Percentiles rank a stretch among this genome's conserved stretches.
These are phyloP conservation scores for Gasteruption jaculator DNA, from an alignment of 2,888 invertebrate species.

Conservation along the genomic window DNA sequence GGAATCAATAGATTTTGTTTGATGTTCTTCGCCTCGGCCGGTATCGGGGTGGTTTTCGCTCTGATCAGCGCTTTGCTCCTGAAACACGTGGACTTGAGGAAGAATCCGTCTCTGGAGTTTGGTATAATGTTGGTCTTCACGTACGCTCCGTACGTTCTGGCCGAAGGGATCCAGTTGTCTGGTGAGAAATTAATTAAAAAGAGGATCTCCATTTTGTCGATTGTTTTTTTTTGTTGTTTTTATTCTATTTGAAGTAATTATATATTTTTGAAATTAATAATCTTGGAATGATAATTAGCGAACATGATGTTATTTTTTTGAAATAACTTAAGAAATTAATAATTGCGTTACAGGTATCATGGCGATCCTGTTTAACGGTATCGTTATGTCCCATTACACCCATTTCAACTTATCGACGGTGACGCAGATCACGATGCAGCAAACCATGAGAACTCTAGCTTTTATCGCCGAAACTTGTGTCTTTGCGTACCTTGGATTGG, in stretches of 20 bases:
- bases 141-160: slow-evolving; percentile 96
- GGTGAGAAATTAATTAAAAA: slow-evolving; percentile 63
- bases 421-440: slow-evolving; percentile 99
- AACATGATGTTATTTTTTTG: not conserved
- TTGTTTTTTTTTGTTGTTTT: not conserved
- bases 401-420: slow-evolving; percentile 97
- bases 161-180: slow-evolving; percentile 92
- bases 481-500: slow-evolving; percentile 94
- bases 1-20: slow-evolving; percentile 87
- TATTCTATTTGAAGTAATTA: slow-evolving; percentile 7
- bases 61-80: slow-evolving; percentile 86
- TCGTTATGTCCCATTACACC: slow-evolving; percentile 99
- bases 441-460: slow-evolving; percentile 94
- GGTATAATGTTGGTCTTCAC: slow-evolving; percentile 98
- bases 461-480: slow-evolving; percentile 99
- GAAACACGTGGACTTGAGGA: slow-evolving; percentile 93
- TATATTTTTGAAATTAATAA: slow-evolving; percentile 1
- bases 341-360: slow-evolving; percentile 77
- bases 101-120: slow-evolving; percentile 97
- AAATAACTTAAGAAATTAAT: slow-evolving; percentile 8
- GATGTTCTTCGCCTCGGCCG: slow-evolving; percentile 98
- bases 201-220: not conserved
- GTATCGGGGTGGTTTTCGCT: slow-evolving; percentile 93
- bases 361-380: slow-evolving; percentile 98
- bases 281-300: not conserved